Evolutionary conservation across 2,797 vertebrate genomes (phyloP), one percentile per base, ranked within the genome.

Genomic region (Sitta carolinensis): DNA sequence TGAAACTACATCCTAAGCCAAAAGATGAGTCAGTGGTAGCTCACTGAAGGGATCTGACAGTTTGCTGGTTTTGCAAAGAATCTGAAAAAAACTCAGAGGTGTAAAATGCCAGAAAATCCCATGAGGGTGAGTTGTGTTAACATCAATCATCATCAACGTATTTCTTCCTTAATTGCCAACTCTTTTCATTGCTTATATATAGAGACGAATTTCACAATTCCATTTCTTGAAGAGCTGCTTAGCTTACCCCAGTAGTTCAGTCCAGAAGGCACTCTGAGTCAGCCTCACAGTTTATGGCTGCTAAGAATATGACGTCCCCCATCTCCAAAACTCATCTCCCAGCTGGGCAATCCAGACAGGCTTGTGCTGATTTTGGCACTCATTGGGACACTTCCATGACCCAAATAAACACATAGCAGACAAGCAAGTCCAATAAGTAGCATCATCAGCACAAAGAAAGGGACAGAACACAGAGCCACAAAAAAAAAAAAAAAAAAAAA

Each of bases 11-110:
- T 77, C 50, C 66, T 42, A 61, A 92, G 64, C 78, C 92, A 93
- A 93, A 83, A 92, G 54, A 90, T 90, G 81, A 95, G 82, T 90
- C 81, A 84, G 68, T 11, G 7, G 67, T 76, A 84, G 76, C 55
- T 93, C 70, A 63, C 50, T 75, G 61, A 48, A 67, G 50, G 29
- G 51, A 95, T 90, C 84, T 94, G 77, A 80, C 61, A 84, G 72
- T 93, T 64, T 75, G 84, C 68, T 84, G 50, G 40, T 87, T 95
- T 94, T 84, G 62, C 54, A 91, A 78, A 83, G 50, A 89, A 95
- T 77, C 57, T 74, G 51, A 63, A 94, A 93, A 93, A 75, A 87
- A 23, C 34, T 84, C 27, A 54, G 57, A 87, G 34, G 32, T 74
- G 19, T 18, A 50, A 95, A 59, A 74, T 90, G 72, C 86, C 73